Evolutionary conservation across 2,113 vertebrate species (phyloP).

Genomic region (Solea senegalensis): DNA sequence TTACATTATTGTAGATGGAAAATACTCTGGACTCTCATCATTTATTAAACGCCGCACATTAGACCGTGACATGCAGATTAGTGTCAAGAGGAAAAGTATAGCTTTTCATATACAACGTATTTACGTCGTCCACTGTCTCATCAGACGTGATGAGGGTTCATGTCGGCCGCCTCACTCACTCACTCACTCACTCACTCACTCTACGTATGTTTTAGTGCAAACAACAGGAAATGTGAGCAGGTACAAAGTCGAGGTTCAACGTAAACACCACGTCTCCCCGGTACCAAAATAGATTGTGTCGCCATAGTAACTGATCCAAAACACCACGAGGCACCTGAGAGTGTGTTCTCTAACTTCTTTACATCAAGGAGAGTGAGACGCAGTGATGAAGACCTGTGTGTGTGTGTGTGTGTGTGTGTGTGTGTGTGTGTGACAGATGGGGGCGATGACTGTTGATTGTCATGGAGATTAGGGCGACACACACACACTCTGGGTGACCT

Average conservation of each 20-base stretch:
- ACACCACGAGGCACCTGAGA: background rate
- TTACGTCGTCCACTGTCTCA: too few species aligned
- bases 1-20: constrained; percentile 18
- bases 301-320: background rate
- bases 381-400: background rate
- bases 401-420: background rate
- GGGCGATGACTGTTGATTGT: constrained; percentile 44
- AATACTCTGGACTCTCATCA: background rate
- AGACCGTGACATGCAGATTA: too few species aligned
- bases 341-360: too few species aligned
- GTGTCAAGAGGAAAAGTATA: too few species aligned
- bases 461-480: constrained; percentile 67
- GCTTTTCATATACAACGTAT: too few species aligned
- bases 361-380: background rate
- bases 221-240: too few species aligned
- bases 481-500: constrained; percentile 31
- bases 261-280: background rate
- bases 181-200: too few species aligned
- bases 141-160: background rate
- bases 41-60: constrained; percentile 14
- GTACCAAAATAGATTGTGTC: background rate
- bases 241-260: background rate
- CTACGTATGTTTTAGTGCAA: too few species aligned
- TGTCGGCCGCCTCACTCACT: background rate
- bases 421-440: constrained; percentile 45